These are phyloP conservation scores for Centropus unirufus DNA, from an alignment of 2,113 vertebrate species.

Conservation along the genomic window DNA sequence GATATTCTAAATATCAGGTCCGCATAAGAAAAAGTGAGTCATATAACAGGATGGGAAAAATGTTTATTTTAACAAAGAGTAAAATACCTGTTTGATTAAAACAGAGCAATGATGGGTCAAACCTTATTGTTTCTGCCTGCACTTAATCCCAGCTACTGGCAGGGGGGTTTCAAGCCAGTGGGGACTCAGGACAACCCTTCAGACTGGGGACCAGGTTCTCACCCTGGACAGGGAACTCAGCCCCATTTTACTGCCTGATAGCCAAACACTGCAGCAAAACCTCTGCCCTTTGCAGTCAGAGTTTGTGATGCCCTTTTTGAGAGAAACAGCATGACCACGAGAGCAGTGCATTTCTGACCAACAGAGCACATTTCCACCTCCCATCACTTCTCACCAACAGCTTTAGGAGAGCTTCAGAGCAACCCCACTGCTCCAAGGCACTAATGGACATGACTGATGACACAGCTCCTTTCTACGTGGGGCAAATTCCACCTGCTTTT, in stretches of 20 bases:
- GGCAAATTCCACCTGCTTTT: neutral
- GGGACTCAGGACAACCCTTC: neutral
- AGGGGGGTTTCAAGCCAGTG: neutral
- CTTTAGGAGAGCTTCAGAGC: neutral
- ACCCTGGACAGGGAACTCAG: neutral
- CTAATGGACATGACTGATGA: accelerated
- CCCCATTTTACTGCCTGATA: neutral
- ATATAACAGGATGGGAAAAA: neutral
- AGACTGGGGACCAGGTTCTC: neutral
- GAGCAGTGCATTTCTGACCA: neutral
- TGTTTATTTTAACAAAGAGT: slow-evolving; percentile 12
- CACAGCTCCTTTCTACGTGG: neutral
- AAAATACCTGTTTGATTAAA: slow-evolving; percentile 12
- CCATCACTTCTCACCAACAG: neutral
- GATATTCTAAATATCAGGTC: neutral
- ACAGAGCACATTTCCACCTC: neutral
- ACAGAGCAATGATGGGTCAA: neutral
- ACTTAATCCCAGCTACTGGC: neutral
- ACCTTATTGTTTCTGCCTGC: neutral
- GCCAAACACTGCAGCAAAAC: neutral
- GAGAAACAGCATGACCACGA: accelerated
- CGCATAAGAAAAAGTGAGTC: slow-evolving; percentile 32
- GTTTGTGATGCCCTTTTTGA: neutral
- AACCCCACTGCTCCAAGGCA: neutral
- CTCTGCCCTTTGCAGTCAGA: neutral